Percentiles rank a stretch among this genome's conserved stretches.
phyloP scores from a whole-genome alignment of 2,888 invertebrate genomes.

The Agapostemon virescens region DNA sequence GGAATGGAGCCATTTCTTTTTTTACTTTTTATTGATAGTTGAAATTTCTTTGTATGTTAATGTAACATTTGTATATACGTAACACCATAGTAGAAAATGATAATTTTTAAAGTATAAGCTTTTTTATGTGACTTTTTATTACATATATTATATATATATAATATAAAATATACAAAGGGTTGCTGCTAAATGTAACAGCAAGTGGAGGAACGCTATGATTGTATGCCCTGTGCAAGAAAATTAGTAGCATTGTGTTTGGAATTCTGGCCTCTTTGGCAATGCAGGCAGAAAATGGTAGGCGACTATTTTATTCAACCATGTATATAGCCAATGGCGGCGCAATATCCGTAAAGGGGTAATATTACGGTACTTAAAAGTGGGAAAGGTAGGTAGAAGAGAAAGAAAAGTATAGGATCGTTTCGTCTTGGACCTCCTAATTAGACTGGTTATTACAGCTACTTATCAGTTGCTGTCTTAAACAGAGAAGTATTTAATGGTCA shows the following conservation, averaged over 20 bases:
- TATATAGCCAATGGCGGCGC: not conserved
- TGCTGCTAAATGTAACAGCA: not conserved
- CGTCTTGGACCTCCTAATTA: not conserved
- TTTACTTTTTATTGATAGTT: too few relatives aligned
- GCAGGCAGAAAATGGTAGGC: not conserved
- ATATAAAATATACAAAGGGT: too few relatives aligned
- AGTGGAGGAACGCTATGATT: not conserved
- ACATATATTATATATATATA: too few relatives aligned
- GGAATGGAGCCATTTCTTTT: too few relatives aligned
- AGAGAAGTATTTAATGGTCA: not conserved
- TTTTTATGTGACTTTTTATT: too few relatives aligned
- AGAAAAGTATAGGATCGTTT: conserved; percentile 1
- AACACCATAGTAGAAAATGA: too few relatives aligned
- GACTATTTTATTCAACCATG: conserved; percentile 4
- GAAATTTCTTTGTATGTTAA: too few relatives aligned
- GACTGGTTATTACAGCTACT: conserved; percentile 6
- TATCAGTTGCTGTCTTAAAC: conserved; percentile 19
- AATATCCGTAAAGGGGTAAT: not conserved
- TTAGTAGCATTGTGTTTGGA: not conserved
- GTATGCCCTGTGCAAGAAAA: not conserved
- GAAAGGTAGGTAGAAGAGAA: not conserved
- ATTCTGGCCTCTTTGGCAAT: not conserved
- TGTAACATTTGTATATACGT: too few relatives aligned
- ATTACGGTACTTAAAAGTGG: not conserved
- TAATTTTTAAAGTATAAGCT: too few relatives aligned